Evolutionary conservation across 2,113 vertebrate species (phyloP).

Genomic region (Notiomystis cincta): DNA sequence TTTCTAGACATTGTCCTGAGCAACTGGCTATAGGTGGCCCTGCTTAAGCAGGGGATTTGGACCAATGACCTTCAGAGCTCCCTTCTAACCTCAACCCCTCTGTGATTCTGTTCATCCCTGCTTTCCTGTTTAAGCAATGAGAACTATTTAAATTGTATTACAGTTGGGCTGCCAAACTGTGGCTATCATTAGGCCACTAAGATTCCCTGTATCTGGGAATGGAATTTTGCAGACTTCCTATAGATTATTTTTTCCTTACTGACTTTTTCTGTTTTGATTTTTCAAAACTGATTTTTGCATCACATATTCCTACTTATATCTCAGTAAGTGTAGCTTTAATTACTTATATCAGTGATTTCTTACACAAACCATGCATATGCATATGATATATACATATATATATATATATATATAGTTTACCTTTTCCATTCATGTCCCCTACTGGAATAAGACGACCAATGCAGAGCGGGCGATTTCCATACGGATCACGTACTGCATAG

Average conservation of each 20-base stretch:
- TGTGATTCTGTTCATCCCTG: not conserved
- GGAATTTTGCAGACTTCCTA: not conserved
- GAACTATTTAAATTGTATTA: not conserved
- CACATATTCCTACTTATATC: not conserved
- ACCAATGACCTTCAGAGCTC: not conserved
- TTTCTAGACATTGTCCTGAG: not conserved
- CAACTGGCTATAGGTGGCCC: not conserved
- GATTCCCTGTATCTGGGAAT: not conserved
- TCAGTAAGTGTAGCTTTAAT: not conserved
- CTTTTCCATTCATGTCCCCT: conserved; percentile 81
- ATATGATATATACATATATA: not conserved
- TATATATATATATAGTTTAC: conserved; percentile 34
- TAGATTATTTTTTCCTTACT: not conserved
- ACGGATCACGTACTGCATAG: conserved; percentile 93
- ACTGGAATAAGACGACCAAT: conserved; percentile 89
- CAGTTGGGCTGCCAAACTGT: not conserved
- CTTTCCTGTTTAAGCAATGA: not conserved
- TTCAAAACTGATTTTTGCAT: not conserved
- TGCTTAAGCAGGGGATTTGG: not conserved
- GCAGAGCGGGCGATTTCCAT: conserved; percentile 93
- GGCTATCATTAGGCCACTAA: not conserved
- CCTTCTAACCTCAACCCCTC: not conserved
- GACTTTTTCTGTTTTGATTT: not conserved
- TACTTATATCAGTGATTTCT: not conserved
- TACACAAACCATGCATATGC: not conserved